Conservation (phyloP, 2,888 invertebrate genomes). For the Lasioglossum malachurum region DNA sequence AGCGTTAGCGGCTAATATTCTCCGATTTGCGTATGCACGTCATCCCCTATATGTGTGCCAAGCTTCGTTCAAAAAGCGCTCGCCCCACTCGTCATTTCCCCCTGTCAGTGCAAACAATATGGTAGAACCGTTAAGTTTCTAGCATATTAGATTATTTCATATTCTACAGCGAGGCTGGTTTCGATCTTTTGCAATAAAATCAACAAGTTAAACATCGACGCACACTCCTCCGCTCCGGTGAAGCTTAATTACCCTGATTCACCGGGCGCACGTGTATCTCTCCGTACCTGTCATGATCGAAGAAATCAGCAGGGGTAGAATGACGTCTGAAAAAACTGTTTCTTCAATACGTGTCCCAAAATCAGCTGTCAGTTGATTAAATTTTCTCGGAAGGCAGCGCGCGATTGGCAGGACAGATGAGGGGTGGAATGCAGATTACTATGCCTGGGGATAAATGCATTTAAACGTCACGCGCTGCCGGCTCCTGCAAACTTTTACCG, state of each 20-base stretch:
- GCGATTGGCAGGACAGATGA: slow-evolving; percentile 1
- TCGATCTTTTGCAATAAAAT: not conserved
- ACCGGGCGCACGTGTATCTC: not conserved
- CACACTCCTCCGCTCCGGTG: too few relatives aligned
- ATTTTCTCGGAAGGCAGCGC: not conserved
- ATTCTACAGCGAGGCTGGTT: not conserved
- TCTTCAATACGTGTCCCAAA: not conserved
- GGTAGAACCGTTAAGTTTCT: not conserved
- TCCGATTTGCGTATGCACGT: not conserved
- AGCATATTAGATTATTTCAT: not conserved
- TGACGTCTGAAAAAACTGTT: not conserved
- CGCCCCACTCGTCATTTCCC: not conserved
- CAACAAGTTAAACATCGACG: not conserved
- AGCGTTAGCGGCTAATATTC: slow-evolving; percentile 3
- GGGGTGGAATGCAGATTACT: slow-evolving; percentile 7
- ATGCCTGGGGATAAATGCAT: not conserved
- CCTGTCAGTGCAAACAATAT: not conserved
- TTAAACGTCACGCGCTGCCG: slow-evolving; percentile 6
- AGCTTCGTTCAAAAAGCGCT: slow-evolving; percentile 1
- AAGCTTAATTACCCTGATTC: not conserved
- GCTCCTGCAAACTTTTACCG: not conserved
- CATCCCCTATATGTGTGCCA: slow-evolving; percentile 1
- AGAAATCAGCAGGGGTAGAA: not conserved
- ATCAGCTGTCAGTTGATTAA: slow-evolving; percentile 12
- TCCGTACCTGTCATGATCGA: not conserved